Conservation (phyloP, 2,797 vertebrate species). For the Myotis planiceps region DNA sequence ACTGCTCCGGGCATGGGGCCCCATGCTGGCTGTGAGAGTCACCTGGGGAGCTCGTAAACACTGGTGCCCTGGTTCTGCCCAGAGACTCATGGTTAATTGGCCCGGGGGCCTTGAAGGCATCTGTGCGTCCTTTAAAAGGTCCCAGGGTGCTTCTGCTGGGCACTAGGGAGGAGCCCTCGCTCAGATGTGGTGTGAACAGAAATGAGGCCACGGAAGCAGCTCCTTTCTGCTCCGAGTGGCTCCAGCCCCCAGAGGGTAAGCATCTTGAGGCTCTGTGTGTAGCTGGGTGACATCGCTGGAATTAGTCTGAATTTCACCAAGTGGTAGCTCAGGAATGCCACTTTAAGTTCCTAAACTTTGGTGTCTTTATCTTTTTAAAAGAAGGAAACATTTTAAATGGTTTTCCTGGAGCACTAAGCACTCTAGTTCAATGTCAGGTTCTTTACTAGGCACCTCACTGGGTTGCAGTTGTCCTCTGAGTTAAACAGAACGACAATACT, state of each 20-base stretch:
- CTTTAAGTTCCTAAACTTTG: not conserved
- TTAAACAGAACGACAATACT: not conserved
- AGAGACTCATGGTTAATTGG: not conserved
- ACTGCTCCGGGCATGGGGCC: rapidly evolving
- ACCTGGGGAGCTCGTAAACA: not conserved
- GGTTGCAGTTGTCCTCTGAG: not conserved
- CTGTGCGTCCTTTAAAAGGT: not conserved
- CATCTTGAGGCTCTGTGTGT: not conserved
- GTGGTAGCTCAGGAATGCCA: not conserved
- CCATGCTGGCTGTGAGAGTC: not conserved
- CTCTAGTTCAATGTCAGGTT: not conserved
- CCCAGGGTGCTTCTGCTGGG: not conserved
- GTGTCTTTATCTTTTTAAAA: not conserved
- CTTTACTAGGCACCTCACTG: not conserved
- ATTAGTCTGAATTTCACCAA: not conserved
- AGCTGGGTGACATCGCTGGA: not conserved
- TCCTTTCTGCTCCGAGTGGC: not conserved
- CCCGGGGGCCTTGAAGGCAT: not conserved
- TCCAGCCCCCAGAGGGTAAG: not conserved
- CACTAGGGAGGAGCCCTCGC: not conserved
- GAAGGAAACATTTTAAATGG: not conserved
- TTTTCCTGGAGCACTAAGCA: not conserved
- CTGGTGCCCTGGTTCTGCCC: not conserved
- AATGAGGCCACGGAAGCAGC: not conserved
- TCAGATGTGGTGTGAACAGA: not conserved